Conservation (phyloP, 2,113 vertebrate species). For the Apteryx owenii region DNA sequence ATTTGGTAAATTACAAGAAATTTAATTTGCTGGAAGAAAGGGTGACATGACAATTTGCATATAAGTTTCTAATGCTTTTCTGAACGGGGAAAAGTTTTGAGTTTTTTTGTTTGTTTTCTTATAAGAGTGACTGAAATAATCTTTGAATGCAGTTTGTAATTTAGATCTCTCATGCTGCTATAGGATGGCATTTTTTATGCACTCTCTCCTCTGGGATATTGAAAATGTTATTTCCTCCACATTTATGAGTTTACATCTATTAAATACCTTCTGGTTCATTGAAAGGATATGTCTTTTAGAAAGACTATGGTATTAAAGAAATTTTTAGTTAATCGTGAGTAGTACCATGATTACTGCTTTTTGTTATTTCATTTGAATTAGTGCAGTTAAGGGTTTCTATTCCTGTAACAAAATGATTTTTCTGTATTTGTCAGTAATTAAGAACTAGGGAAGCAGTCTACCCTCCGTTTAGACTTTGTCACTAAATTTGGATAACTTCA, state of each 20-base stretch:
- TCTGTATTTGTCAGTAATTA: neutral
- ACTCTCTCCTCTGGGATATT: neutral
- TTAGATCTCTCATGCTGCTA: constrained; percentile 13
- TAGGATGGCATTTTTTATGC: constrained; percentile 59
- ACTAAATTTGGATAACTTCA: neutral
- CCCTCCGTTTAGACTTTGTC: neutral
- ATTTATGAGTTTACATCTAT: neutral
- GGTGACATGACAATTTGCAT: neutral
- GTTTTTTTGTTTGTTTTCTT: neutral
- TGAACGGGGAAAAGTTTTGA: neutral
- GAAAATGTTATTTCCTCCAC: neutral
- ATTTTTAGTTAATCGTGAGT: neutral
- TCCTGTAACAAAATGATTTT: neutral
- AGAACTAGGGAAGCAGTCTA: neutral
- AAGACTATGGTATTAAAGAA: neutral
- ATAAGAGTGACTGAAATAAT: neutral
- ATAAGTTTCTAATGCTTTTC: constrained; percentile 27
- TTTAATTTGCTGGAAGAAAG: constrained; percentile 3
- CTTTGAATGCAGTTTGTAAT: constrained; percentile 13
- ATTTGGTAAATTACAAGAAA: neutral
- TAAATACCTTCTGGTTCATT: neutral
- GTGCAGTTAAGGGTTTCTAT: neutral
- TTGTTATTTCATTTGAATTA: neutral
- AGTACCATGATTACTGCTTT: neutral
- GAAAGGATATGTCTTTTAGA: neutral